Base-by-base conservation (phyloP, 2,113 vertebrate genomes). In the Prolemur simus region DNA sequence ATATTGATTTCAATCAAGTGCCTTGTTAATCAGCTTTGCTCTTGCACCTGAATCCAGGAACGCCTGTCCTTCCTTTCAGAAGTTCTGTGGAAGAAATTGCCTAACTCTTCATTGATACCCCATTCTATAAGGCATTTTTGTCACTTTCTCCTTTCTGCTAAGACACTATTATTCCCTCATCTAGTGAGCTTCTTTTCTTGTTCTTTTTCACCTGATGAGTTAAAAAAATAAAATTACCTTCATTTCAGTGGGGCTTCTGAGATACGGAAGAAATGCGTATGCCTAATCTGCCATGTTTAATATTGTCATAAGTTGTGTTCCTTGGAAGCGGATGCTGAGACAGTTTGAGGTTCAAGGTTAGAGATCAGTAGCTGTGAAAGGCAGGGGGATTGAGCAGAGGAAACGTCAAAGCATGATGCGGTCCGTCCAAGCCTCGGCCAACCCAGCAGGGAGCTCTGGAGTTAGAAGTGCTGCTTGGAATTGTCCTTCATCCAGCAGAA, bases 201-300 rank as follows among this genome's bases (percentile, higher is more conserved):
- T 87, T 95, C 10, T 92, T 29, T 94, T 77, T 95, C 20, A 54
- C 8, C 3, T 81, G 60, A 74, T 45, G 73, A 77, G 52, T 92
- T 93, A 42, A 69, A 92, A 86, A 54, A 58, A 42, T 4, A 95
- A 58, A 81, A 88, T 89, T 76, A 64, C 20, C 27, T 93, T 91
- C 12, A 76, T 85, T 88, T 88, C 85, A 83, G n/a, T 95, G n/a
- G 13, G 9, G 15, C 74, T 94, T 58, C 39, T 92, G 27, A 74
- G 42, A 84, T 87, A n/a, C 45, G 27, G 56, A 52, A 91, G 47
- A 18, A 74, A 94, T 25, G 47, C n/a, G 6, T 32, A 56, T 84
- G 54, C 49, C 83, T 87, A 54, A 66, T 42, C 23, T 84, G 23
- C 13, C 29, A 1, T 66, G 47, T 73, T 92, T 94, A 92, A 27